Base-by-base conservation (phyloP, 2,888 invertebrate species). In the Sesamia inferens region DNA sequence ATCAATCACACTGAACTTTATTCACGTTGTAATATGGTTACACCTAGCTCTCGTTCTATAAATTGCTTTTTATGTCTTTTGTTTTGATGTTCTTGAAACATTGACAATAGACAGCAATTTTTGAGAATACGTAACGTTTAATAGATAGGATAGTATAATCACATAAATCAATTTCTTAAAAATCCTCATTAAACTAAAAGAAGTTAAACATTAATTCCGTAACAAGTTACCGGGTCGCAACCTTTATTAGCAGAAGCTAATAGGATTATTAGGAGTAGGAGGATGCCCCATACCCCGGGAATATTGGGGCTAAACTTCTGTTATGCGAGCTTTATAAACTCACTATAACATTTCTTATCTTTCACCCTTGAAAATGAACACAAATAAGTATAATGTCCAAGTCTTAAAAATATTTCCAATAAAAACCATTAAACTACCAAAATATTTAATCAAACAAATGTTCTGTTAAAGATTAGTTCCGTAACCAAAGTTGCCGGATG, bases 171-270 rank as follows among this genome's bases (percentile, higher is more conserved):
- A 2, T 54, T 54, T n/a, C 6, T 16, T 39, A 6, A 48, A 64
- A 48, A n/a, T 13, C 48, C 19, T 13, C 8, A 31, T 31, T 64
- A 8, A 39, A 59, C 58, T 58, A 54, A 24, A 39, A 39, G 4
- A 39, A 7, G 71, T 59, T 61, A 72, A 76, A 72, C 47, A 61
- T 51, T 71, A 63, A 68, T 71, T 59, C 66, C n/a, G 55, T 67
- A 47, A 68, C 69, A 80, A 77, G 58, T 71, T 70, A 71, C 57
- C 47, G 71, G 77, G 72, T 74, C 24, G 69, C 67, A 68, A 59
- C 65, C 74, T 67, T 75, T 83, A 79, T 78, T 81, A 83, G 71
- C 65, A 58, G 83, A 47, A 82, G 72, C 72, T 73, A 83, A 81
- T 74, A 69, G 19, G 1, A 8, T 19, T 19, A 51, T 51, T n/a